Evolutionary conservation across 2,113 vertebrate genomes (phyloP).

Genomic region (Lutjanus erythropterus): DNA sequence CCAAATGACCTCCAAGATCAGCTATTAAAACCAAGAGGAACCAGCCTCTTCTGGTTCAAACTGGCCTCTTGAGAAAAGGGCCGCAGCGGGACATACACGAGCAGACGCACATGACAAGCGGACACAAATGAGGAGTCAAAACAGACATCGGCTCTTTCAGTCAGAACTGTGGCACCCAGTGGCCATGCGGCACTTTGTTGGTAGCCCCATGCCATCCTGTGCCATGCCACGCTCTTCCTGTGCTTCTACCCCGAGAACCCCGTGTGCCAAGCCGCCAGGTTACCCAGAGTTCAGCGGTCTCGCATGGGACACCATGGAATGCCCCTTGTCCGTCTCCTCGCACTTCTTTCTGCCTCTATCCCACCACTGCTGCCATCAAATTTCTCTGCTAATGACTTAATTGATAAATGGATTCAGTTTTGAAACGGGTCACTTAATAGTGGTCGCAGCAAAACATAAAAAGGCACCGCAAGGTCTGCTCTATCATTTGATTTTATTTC

Average conservation of each 20-base stretch:
- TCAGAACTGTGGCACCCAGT: constrained; percentile 14
- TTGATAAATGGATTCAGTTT: constrained; percentile 61
- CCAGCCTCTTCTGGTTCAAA: constrained; percentile 59
- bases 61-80: constrained; percentile 38
- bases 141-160: constrained; percentile 21
- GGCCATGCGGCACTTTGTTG: constrained; percentile 39
- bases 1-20: constrained; percentile 62
- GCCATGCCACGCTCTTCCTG: constrained; percentile 38
- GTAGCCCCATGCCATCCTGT: constrained; percentile 50
- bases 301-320: constrained; percentile 55
- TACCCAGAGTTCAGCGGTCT: constrained; percentile 76
- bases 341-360: constrained; percentile 17
- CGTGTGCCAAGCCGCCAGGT: constrained; percentile 60
- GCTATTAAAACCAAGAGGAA: constrained; percentile 53
- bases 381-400: constrained; percentile 64
- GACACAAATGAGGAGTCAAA: constrained; percentile 35
- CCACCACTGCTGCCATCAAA: constrained; percentile 37
- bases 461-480: background rate
- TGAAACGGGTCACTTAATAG: constrained; percentile 47
- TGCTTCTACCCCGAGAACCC: constrained; percentile 22
- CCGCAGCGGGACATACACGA: constrained; percentile 20
- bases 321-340: constrained; percentile 25
- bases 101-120: constrained; percentile 27
- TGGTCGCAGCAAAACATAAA: constrained; percentile 19
- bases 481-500: constrained; percentile 5